phyloP scores from a whole-genome alignment of 2,888 invertebrate species.

The Troides helena region DNA sequence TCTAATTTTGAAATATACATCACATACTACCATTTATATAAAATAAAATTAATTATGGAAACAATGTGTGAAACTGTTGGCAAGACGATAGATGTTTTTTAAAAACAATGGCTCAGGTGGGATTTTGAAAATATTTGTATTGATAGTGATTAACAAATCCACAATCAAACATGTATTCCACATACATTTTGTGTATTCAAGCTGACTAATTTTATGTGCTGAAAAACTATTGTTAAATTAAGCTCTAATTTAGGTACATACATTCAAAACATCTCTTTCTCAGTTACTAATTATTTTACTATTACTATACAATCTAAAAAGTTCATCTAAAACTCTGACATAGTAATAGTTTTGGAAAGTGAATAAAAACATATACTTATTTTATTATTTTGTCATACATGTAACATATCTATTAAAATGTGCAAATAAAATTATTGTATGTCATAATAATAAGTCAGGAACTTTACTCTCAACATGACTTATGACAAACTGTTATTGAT shows the following conservation, averaged over 20 bases:
- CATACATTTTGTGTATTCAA: slow-evolving; percentile 17
- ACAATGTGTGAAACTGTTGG: slow-evolving; percentile 42
- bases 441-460: slow-evolving; percentile 20
- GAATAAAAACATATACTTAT: slow-evolving; percentile 14
- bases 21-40: slow-evolving; percentile 26
- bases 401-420: slow-evolving; percentile 3
- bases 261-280: slow-evolving; percentile 17
- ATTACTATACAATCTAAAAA: slow-evolving; percentile 13
- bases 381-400: slow-evolving; percentile 12
- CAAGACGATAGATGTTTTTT: slow-evolving; percentile 48
- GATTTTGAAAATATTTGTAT: slow-evolving; percentile 54
- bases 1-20: slow-evolving; percentile 30
- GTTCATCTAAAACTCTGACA: background rate
- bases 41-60: slow-evolving; percentile 14
- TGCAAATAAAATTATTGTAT: slow-evolving; percentile 14
- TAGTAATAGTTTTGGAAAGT: background rate
- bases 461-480: slow-evolving; percentile 18
- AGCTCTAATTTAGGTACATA: slow-evolving; percentile 23
- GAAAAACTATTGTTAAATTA: slow-evolving; percentile 17
- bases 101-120: slow-evolving; percentile 52
- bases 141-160: slow-evolving; percentile 39
- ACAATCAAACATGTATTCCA: slow-evolving; percentile 15
- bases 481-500: slow-evolving; percentile 15
- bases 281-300: slow-evolving; percentile 13
- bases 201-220: slow-evolving; percentile 20